Base-by-base conservation (phyloP, 2,888 invertebrate genomes). In the Drosophila affinis region DNA sequence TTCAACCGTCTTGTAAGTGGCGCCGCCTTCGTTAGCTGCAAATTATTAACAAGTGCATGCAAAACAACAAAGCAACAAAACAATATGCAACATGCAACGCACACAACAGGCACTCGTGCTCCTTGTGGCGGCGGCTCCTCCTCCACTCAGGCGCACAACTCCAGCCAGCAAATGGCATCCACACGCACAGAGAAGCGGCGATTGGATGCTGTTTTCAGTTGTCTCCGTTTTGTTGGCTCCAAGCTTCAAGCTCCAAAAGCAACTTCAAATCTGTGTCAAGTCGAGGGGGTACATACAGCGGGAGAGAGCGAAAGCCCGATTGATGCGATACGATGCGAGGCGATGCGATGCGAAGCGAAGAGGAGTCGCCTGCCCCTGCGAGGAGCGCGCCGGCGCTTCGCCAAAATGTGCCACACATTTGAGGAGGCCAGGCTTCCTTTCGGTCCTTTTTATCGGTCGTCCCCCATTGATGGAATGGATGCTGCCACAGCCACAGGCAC, bases 21-120 rank as follows among this genome's bases (percentile, higher is more conserved):
- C 55, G 71, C 68, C 71, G 83, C 84, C 87, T 84, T 84, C 88
- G 83, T 84, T 84, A 86, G 83, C 73, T 77, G 81, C 77, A 83
- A 84, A 80, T 88, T 77, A 78, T 78, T 75, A 68, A 75, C 78
- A 78, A 84, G 83, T 86, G 88, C 72, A 72, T 68, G 79, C 79
- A 79, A 81, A 71, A 72, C 63, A 72, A 72, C 14, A 52, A 51
- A 51, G 39, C 61, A 61, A 54, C 48, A 55, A 24, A 32, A 62
- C 72, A 77, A 61, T 71, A 69, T 79, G 65, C 78, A 72, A 72
- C 72, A 75, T 63, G 72, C 76, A 76, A 62, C 60, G 51, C 51
- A 45, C 27, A 48, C 54, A 47, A 49, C 49, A 45, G 29, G 14
- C 57, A 47, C 47, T 48, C 56, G 29, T 24, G 24, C 24, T n/a